Conservation (phyloP, 2,113 vertebrate species). For the Bos indicus region DNA sequence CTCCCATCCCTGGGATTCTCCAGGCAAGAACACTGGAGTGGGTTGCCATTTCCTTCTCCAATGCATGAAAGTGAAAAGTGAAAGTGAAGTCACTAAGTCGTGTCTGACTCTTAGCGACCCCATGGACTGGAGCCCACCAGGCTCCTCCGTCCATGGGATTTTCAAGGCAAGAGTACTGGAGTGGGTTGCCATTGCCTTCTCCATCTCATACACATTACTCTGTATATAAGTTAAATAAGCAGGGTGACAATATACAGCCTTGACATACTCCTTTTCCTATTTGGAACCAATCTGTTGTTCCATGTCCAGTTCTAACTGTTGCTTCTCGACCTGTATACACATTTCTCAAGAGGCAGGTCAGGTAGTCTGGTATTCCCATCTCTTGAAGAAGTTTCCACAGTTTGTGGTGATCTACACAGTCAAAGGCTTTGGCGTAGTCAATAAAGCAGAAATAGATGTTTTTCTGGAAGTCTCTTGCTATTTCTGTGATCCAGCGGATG, state of each 20-base stretch:
- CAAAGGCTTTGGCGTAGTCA: neutral
- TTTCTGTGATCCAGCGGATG: neutral
- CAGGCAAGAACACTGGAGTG: no score
- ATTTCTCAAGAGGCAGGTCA: neutral
- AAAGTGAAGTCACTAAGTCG: no score
- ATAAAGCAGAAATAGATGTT: neutral
- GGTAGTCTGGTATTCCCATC: neutral
- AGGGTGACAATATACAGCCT: neutral
- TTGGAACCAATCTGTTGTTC: neutral
- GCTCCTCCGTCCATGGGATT: no score
- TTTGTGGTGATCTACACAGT: neutral
- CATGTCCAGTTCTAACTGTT: neutral
- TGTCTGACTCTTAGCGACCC: no score
- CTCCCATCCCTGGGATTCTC: no score
- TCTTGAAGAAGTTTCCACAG: neutral
- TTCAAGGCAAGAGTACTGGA: no score
- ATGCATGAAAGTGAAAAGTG: no score
- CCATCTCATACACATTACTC: neutral
- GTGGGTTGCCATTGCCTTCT: no score
- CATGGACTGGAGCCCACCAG: no score
- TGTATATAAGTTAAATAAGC: neutral
- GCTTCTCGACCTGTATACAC: neutral
- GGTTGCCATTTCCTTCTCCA: no score
- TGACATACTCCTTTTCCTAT: neutral
- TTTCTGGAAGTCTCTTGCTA: neutral